These are phyloP conservation scores for Acronicta aceris DNA, from an alignment of 2,888 invertebrate genomes.

Conservation along the genomic window DNA sequence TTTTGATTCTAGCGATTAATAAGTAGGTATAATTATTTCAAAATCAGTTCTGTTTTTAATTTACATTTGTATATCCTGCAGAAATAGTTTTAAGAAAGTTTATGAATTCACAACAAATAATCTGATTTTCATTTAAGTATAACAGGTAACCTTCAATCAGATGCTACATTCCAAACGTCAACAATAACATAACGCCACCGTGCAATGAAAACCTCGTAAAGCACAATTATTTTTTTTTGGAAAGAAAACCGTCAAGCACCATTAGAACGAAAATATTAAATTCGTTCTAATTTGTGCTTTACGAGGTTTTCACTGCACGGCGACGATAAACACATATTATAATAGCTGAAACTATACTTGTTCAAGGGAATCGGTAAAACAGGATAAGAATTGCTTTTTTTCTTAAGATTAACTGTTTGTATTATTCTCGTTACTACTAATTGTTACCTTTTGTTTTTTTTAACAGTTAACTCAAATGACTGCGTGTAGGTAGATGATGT, in stretches of 20 bases:
- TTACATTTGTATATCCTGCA: neutral
- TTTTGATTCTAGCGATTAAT: slow-evolving; percentile 57
- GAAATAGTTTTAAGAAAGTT: neutral
- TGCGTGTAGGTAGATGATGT: neutral
- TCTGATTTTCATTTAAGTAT: too few species aligned
- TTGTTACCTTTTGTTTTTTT: too few species aligned
- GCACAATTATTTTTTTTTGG: too few species aligned
- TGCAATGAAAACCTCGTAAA: too few species aligned
- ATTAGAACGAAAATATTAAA: too few species aligned
- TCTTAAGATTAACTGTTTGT: neutral
- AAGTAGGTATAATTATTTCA: slow-evolving; percentile 33
- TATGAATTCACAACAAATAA: neutral
- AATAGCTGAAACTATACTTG: neutral
- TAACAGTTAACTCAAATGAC: slow-evolving; percentile 1
- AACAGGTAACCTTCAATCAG: too few species aligned
- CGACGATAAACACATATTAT: too few species aligned
- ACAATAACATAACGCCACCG: too few species aligned
- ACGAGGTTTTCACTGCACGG: too few species aligned
- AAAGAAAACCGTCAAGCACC: too few species aligned
- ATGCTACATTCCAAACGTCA: neutral
- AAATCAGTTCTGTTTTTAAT: slow-evolving; percentile 32
- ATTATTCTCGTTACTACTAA: too few species aligned
- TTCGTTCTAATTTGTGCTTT: too few species aligned
- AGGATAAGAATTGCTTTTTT: neutral
- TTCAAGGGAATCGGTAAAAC: neutral